phyloP scores from a whole-genome alignment of 1,140 invertebrate species.

The Saccostrea cuccullata region DNA sequence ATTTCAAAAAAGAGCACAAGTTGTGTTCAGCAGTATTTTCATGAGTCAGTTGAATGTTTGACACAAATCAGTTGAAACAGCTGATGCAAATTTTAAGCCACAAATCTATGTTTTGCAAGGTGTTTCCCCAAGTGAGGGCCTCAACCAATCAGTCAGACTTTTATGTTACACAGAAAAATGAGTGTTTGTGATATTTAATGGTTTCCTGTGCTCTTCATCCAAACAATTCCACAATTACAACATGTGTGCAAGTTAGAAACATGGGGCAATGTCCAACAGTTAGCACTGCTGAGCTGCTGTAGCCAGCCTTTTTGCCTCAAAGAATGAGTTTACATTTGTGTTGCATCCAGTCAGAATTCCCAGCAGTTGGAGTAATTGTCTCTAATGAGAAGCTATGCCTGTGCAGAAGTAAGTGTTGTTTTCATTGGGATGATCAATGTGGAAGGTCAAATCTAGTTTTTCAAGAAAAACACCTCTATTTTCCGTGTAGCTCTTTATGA shows the following conservation, averaged over 20 bases:
- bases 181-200: conserved; percentile 36
- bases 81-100: not conserved
- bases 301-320: not conserved
- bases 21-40: conserved; percentile 12
- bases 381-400: conserved; percentile 30
- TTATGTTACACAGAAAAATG: conserved; percentile 36
- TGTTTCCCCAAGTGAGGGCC: conserved; percentile 18
- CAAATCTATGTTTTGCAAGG: not conserved
- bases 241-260: conserved; percentile 30
- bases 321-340: conserved; percentile 9
- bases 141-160: conserved; percentile 30
- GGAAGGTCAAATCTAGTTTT: conserved; percentile 4
- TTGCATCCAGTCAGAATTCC: not conserved
- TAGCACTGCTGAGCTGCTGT: not conserved
- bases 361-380: conserved; percentile 35
- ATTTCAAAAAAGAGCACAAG: not conserved
- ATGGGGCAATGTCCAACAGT: conserved; percentile 19
- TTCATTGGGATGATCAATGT: conserved; percentile 10
- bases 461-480: not conserved
- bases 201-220: conserved; percentile 36
- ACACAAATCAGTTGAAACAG: conserved; percentile 27
- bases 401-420: conserved; percentile 37
- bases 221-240: conserved; percentile 38
- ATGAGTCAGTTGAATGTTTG: not conserved
- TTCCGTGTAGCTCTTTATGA: not conserved